Conservation (phyloP, 2,797 vertebrate genomes). For the Nannoperca obscura region DNA sequence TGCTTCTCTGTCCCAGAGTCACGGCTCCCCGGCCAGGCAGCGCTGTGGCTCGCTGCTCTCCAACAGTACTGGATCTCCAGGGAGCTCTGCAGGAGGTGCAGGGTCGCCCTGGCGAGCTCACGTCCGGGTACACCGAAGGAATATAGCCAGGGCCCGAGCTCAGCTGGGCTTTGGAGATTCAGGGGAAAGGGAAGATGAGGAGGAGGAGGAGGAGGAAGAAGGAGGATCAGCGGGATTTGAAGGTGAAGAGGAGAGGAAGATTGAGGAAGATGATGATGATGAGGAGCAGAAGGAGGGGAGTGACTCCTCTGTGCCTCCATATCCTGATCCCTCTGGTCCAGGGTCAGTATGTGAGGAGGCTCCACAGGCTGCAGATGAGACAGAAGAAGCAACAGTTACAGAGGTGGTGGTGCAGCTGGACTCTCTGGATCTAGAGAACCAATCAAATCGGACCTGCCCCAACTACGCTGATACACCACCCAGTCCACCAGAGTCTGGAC, state of each 20-base stretch:
- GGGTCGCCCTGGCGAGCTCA: slow-evolving; percentile 95
- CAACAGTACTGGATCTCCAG: slow-evolving; percentile 76
- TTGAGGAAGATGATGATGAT: slow-evolving; percentile 46
- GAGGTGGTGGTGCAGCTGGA: slow-evolving; percentile 88
- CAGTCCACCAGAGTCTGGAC: slow-evolving; percentile 16
- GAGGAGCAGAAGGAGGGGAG: slow-evolving; percentile 59
- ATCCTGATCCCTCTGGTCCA: slow-evolving; percentile 36
- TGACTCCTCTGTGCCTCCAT: slow-evolving; percentile 22
- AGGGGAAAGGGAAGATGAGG: slow-evolving; percentile 58
- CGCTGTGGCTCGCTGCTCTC: slow-evolving; percentile 63
- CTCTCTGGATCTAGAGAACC: slow-evolving; percentile 84
- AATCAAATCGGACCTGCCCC: slow-evolving; percentile 6
- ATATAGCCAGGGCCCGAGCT: slow-evolving; percentile 86
- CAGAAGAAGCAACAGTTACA: slow-evolving; percentile 58
- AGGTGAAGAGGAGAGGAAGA: slow-evolving; percentile 46
- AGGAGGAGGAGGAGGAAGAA: slow-evolving; percentile 51
- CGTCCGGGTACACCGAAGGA: slow-evolving; percentile 92
- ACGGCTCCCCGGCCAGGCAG: slow-evolving; percentile 85
- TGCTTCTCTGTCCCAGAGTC: slow-evolving; percentile 62
- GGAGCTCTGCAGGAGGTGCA: slow-evolving; percentile 76
- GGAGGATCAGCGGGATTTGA: slow-evolving; percentile 51
- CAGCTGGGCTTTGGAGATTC: slow-evolving; percentile 90
- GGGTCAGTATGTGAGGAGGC: slow-evolving; percentile 42
- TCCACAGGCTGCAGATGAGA: slow-evolving; percentile 30
- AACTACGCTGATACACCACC: slow-evolving; percentile 12